A percentile compares a stretch with the other conserved stretches of the same genome.
Evolutionary conservation across 2,797 vertebrate species (phyloP).

Genomic region (Rhynchonycteris naso): DNA sequence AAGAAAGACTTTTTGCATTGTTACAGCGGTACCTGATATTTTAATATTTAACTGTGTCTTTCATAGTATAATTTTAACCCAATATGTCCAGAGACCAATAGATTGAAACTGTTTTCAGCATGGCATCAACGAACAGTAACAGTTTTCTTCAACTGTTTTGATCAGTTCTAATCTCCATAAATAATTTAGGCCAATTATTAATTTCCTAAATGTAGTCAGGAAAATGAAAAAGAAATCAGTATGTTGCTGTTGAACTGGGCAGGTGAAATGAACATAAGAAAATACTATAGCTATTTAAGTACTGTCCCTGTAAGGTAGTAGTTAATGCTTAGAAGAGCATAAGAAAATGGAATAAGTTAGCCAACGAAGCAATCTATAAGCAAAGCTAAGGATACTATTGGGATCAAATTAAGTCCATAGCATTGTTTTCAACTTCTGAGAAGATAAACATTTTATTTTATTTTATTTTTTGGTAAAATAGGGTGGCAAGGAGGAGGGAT

Average conservation of each 20-base stretch:
- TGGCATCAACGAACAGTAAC: not conserved
- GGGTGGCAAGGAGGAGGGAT: not conserved
- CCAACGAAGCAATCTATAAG: slow-evolving; percentile 50
- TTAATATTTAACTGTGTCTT: slow-evolving; percentile 41
- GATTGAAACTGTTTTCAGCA: slow-evolving; percentile 49
- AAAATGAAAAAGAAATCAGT: slow-evolving; percentile 65
- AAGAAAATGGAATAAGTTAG: slow-evolving; percentile 55
- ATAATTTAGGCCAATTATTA: slow-evolving; percentile 60
- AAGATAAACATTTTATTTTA: not conserved
- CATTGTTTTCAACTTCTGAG: slow-evolving; percentile 53
- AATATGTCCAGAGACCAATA: not conserved
- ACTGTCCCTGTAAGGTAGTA: slow-evolving; percentile 25
- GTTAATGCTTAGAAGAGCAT: slow-evolving; percentile 46
- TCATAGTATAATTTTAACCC: slow-evolving; percentile 18
- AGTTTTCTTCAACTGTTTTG: slow-evolving; percentile 32
- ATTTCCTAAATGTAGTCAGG: slow-evolving; percentile 34
- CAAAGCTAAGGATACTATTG: slow-evolving; percentile 15
- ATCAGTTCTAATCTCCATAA: slow-evolving; percentile 57
- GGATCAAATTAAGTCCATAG: slow-evolving; percentile 52
- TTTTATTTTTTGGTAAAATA: not conserved
- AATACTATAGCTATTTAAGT: slow-evolving; percentile 48
- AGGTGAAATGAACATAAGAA: slow-evolving; percentile 64
- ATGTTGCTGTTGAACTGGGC: slow-evolving; percentile 49
- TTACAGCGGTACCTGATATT: not conserved
- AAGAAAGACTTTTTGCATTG: slow-evolving; percentile 6